phyloP scores from a whole-genome alignment of 2,113 vertebrate genomes.

The Malaclemys terrapin region DNA sequence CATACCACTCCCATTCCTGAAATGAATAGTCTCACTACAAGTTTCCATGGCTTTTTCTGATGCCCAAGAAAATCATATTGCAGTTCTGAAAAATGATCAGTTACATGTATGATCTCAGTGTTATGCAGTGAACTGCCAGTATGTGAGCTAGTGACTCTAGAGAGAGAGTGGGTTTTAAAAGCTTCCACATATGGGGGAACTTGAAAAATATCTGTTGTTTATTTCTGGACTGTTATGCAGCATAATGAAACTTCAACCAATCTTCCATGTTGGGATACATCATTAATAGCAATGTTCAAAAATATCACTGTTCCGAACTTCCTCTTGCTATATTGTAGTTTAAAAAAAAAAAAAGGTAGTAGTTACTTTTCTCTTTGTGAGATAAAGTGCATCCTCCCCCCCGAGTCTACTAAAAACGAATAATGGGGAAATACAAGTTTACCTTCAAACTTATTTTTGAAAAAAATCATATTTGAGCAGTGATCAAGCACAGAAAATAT shows the following conservation, averaged over 20 bases:
- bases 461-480: background rate
- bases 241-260: background rate
- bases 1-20: background rate
- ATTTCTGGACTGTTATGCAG: background rate
- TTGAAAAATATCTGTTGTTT: background rate
- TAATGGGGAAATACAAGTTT: background rate
- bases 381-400: too few relatives aligned
- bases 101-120: background rate
- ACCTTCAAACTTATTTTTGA: background rate
- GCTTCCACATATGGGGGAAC: background rate
- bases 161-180: background rate
- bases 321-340: background rate
- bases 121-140: background rate
- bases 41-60: background rate
- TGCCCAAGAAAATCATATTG: background rate
- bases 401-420: background rate
- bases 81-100: background rate
- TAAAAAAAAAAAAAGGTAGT: background rate
- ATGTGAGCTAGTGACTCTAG: background rate
- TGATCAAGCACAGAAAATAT: background rate
- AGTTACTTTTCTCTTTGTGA: background rate
- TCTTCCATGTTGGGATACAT: background rate
- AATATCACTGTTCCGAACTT: background rate
- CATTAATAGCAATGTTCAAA: background rate
- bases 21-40: background rate